phyloP scores from a whole-genome alignment of 2,797 vertebrate species.

The Sparus aurata region DNA sequence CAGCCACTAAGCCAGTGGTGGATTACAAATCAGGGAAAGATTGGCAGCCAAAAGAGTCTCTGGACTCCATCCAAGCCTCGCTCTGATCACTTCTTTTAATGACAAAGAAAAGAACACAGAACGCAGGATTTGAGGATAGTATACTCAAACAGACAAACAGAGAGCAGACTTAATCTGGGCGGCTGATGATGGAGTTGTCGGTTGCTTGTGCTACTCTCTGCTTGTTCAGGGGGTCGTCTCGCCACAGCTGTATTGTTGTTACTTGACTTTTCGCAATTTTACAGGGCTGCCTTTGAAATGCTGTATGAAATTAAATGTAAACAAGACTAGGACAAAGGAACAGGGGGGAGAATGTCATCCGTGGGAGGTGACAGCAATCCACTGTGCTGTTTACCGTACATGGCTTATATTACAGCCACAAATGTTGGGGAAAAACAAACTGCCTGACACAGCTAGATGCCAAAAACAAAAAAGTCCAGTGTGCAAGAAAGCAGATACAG shows the following conservation, averaged over 20 bases:
- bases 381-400: constrained; percentile 53
- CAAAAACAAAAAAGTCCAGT: constrained; percentile 19
- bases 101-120: constrained; percentile 70
- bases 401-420: constrained; percentile 64
- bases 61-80: constrained; percentile 63
- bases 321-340: constrained; percentile 59
- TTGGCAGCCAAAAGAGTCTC: constrained; percentile 66
- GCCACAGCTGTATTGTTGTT: constrained; percentile 54
- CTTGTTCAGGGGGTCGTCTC: constrained; percentile 29
- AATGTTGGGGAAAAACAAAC: constrained; percentile 60
- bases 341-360: constrained; percentile 57
- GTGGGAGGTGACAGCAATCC: constrained; percentile 58
- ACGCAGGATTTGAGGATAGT: constrained; percentile 53
- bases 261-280: constrained; percentile 69
- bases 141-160: too few species aligned
- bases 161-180: constrained; percentile 55
- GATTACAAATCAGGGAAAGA: constrained; percentile 72
- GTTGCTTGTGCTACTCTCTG: constrained; percentile 23
- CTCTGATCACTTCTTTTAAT: constrained; percentile 73
- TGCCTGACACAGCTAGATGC: constrained; percentile 24
- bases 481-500: constrained; percentile 27
- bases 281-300: constrained; percentile 43
- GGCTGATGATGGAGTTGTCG: constrained; percentile 44
- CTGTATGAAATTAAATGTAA: constrained; percentile 67
- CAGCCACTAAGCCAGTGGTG: constrained; percentile 54